Percentiles rank a stretch among this genome's conserved stretches.
Evolutionary conservation across 2,113 vertebrate genomes (phyloP).

Genomic region (Osmerus eperlanus): DNA sequence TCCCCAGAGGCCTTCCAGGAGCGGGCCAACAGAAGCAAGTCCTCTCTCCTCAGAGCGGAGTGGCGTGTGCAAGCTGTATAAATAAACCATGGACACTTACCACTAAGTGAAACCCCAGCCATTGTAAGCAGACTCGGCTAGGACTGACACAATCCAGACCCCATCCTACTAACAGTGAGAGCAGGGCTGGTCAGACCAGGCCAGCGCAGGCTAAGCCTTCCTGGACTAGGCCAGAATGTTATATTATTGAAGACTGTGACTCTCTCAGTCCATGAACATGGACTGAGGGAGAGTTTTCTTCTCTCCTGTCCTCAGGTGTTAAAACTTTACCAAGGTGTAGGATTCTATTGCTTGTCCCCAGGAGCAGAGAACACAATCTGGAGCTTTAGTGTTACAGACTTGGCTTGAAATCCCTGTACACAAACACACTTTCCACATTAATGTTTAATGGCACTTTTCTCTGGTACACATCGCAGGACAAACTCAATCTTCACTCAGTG

Average conservation of each 20-base stretch:
- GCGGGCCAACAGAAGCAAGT: not conserved
- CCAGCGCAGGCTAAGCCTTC: too few relatives aligned
- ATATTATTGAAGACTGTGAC: slow-evolving; percentile 22
- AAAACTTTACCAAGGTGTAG: slow-evolving; percentile 30
- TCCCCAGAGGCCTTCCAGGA: not conserved
- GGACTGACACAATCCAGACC: slow-evolving; percentile 35
- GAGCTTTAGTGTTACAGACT: slow-evolving; percentile 32
- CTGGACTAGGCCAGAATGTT: slow-evolving; percentile 14
- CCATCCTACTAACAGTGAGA: slow-evolving; percentile 33
- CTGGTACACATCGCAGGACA: slow-evolving; percentile 6
- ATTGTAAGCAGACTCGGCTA: slow-evolving; percentile 41
- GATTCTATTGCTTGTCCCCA: slow-evolving; percentile 37
- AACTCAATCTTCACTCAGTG: not conserved
- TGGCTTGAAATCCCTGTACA: slow-evolving; percentile 28
- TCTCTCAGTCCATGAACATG: too few relatives aligned
- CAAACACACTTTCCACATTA: slow-evolving; percentile 48
- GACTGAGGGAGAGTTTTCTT: too few relatives aligned
- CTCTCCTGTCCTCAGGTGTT: slow-evolving; percentile 16
- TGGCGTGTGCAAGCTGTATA: slow-evolving; percentile 36
- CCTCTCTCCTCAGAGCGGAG: not conserved
- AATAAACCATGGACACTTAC: slow-evolving; percentile 51
- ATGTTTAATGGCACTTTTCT: slow-evolving; percentile 55
- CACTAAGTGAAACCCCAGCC: slow-evolving; percentile 41
- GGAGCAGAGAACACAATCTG: slow-evolving; percentile 35
- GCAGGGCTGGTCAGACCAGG: slow-evolving; percentile 4